Evolutionary conservation across 2,888 invertebrate genomes (phyloP), one percentile per base, ranked within the genome.

Genomic region (Bugulina stolonifera): DNA sequence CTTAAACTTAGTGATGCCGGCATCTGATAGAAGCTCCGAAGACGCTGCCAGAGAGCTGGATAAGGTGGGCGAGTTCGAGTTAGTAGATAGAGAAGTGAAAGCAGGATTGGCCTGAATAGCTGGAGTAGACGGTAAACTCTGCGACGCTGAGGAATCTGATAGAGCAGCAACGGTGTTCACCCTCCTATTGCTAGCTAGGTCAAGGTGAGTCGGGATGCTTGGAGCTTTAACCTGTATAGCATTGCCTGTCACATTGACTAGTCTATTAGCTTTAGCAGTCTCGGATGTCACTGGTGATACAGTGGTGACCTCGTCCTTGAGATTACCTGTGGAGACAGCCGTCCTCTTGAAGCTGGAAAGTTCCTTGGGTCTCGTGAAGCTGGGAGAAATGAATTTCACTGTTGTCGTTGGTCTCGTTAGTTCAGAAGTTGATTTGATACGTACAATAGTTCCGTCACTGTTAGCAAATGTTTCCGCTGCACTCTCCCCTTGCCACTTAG

Each of bases 401-500:
- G 2, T n/a, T 14, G 64, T 27, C n/a, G 64, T 3, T 25, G 64
- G 32, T 27, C 64, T 27, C 5, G 22, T 22, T 3, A 64, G 64
- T 32, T 64, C 64, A n/a, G 64, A 25, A 14, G 22, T 64, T 3
- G 64, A 64, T n/a, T 64, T 64, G 5, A 64, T 64, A 32, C 64
- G 64, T 2, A 64, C 34, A 2, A 64, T 64, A 10, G 64, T 64
- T 29, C 64, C 64, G 34, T 64, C 64, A 32, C 64, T 64, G 34
- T 90, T 90, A 71, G 91, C 91, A 81, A 91, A 91, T 35, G 90
- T 87, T 80, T 91, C 91, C 0, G 91, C 91, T 0, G 90, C 89
- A 73, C 90, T 89, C 57, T 80, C 75, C 22, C 29, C 18, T 5
- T 32, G 2, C 25, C 27, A 18, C 29, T 27, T 32, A 2, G 64